Conservation (phyloP, 2,113 vertebrate genomes). For the Chaetodon trifascialis region DNA sequence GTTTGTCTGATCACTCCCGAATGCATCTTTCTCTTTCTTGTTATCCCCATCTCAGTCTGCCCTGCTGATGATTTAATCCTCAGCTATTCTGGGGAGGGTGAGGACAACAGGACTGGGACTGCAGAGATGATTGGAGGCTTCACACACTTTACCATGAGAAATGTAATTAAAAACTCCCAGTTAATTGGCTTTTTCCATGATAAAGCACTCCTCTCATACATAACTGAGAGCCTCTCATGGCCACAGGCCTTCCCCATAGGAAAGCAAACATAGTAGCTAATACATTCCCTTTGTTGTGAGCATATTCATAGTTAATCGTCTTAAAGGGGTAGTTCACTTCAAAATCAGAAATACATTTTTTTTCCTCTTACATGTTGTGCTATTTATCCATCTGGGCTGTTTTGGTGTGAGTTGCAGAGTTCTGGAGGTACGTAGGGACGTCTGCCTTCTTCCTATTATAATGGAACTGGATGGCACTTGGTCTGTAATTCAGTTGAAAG, state of each 20-base stretch:
- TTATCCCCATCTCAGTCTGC: conserved; percentile 61
- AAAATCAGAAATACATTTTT: too few species aligned
- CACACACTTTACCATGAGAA: conserved; percentile 57
- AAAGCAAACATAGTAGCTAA: conserved; percentile 66
- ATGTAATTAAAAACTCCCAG: conserved; percentile 79
- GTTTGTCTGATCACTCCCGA: conserved; percentile 71
- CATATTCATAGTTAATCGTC: conserved; percentile 71
- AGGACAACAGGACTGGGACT: conserved; percentile 66
- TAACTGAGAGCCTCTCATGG: conserved; percentile 65
- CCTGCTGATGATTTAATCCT: conserved; percentile 69
- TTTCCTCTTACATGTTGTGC: too few species aligned
- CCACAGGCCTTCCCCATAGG: conserved; percentile 72
- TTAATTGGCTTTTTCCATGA: conserved; percentile 82
- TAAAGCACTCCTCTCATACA: conserved; percentile 77
- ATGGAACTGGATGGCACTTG: too few species aligned
- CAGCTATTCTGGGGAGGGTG: conserved; percentile 39
- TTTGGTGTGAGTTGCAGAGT: too few species aligned
- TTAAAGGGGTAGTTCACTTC: not conserved
- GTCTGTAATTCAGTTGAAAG: too few species aligned
- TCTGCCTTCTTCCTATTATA: too few species aligned
- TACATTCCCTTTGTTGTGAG: conserved; percentile 72
- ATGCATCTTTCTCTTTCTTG: conserved; percentile 73
- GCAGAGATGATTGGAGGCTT: conserved; percentile 65
- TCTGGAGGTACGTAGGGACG: too few species aligned
- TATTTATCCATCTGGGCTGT: too few species aligned